A percentile compares a stretch with the other conserved stretches of the same genome.
Evolutionary conservation across 2,888 invertebrate species (phyloP).

Genomic region (Ctenicera cuprea): DNA sequence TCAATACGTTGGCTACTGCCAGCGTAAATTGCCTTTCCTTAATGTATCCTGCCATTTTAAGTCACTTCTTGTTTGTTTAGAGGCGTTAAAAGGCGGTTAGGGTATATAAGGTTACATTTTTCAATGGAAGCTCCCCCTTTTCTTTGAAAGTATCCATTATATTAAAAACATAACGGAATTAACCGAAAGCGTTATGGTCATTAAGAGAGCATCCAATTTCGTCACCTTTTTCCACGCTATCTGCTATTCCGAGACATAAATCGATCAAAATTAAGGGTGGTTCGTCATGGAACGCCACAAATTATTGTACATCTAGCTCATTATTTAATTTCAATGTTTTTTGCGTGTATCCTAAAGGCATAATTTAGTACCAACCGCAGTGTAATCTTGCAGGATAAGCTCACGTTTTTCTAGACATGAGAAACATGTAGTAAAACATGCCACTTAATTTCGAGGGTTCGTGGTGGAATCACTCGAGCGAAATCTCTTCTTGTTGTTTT

Average conservation of each 20-base stretch:
- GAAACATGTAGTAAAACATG: constrained; percentile 33
- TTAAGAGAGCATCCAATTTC: constrained; percentile 5
- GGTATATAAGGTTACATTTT: constrained; percentile 39
- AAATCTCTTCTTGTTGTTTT: constrained; percentile 35
- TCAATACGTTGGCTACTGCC: constrained; percentile 39
- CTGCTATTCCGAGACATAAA: constrained; percentile 18
- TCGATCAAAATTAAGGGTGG: constrained; percentile 8
- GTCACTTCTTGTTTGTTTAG: constrained; percentile 43
- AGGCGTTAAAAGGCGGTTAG: constrained; percentile 31
- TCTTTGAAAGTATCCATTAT: constrained; percentile 18
- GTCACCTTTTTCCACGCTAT: not conserved
- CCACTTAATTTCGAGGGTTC: constrained; percentile 31
- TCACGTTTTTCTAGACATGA: constrained; percentile 32
- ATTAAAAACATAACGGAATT: not conserved
- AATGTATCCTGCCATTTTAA: constrained; percentile 52
- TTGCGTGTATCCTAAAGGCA: constrained; percentile 31
- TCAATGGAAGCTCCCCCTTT: constrained; percentile 9
- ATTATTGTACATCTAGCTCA: constrained; percentile 29
- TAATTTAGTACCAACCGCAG: constrained; percentile 28
- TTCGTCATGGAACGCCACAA: not conserved
- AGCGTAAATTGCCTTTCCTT: constrained; percentile 46
- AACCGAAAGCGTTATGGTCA: not conserved
- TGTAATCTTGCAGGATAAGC: constrained; percentile 16
- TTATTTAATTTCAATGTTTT: constrained; percentile 37
- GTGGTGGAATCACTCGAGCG: constrained; percentile 21